A percentile compares a stretch with the other conserved stretches of the same genome.
These are phyloP conservation scores for Onychostoma macrolepis DNA, from an alignment of 2,113 vertebrate genomes.

Conservation along the genomic window DNA sequence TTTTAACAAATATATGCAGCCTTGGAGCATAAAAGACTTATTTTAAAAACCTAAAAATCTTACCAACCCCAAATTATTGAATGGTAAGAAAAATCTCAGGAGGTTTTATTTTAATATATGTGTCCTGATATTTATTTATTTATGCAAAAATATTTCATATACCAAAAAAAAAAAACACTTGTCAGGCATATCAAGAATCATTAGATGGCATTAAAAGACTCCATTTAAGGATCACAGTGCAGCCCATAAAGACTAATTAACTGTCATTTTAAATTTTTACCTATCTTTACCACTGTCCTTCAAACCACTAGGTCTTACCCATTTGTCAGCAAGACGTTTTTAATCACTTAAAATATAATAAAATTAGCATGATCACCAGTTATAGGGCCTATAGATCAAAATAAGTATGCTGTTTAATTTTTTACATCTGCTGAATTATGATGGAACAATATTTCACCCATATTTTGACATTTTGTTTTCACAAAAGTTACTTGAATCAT, in stretches of 20 bases:
- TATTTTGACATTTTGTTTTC: background rate
- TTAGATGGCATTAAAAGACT: background rate
- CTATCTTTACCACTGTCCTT: background rate
- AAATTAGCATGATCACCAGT: background rate
- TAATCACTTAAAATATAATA: background rate
- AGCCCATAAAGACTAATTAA: background rate
- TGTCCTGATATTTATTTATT: too few species aligned
- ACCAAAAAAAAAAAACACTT: too few species aligned
- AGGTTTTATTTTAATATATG: too few species aligned
- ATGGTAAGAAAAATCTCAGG: too few species aligned
- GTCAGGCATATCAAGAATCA: too few species aligned
- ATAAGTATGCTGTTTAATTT: background rate
- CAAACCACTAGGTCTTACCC: background rate
- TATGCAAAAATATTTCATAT: too few species aligned
- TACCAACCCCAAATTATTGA: too few species aligned
- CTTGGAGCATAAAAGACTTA: too few species aligned
- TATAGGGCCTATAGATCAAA: background rate
- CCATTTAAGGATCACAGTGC: background rate
- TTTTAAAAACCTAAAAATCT: too few species aligned
- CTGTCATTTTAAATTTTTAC: background rate
- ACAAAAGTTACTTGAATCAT: background rate
- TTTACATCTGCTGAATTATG: background rate
- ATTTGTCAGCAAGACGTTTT: background rate
- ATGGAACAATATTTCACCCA: background rate
- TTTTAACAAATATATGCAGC: too few species aligned